Percentiles rank a stretch among this genome's conserved stretches.
Conservation (phyloP, 2,797 vertebrate genomes). For the Oophaga sylvatica region DNA sequence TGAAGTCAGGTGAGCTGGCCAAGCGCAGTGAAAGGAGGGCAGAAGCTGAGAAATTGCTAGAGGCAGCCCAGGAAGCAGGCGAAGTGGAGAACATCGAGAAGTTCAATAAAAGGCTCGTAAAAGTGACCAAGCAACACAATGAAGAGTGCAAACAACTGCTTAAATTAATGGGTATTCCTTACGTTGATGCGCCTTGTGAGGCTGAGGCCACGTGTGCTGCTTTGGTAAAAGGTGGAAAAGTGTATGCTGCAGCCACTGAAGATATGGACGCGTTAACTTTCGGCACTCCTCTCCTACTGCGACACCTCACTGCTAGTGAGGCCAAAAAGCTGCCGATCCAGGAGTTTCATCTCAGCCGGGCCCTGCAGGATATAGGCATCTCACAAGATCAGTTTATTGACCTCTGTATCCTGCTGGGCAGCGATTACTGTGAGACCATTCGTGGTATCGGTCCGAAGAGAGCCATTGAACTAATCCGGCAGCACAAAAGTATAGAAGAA, state of each 20-base stretch:
- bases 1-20: slow-evolving; percentile 91
- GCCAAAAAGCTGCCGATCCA: slow-evolving; percentile 97
- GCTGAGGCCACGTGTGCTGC: slow-evolving; percentile 94
- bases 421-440: slow-evolving; percentile 96
- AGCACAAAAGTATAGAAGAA: slow-evolving; percentile 90
- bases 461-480: slow-evolving; percentile 91
- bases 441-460: slow-evolving; percentile 95
- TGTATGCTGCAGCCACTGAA: slow-evolving; percentile 92
- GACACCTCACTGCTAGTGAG: slow-evolving; percentile 94
- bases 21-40: slow-evolving; percentile 90
- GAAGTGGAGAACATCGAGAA: slow-evolving; percentile 90
- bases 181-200: slow-evolving; percentile 91
- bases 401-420: slow-evolving; percentile 94
- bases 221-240: slow-evolving; percentile 91
- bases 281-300: slow-evolving; percentile 87
- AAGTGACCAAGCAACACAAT: slow-evolving; percentile 92
- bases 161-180: slow-evolving; percentile 91
- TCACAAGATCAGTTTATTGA: slow-evolving; percentile 92
- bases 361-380: slow-evolving; percentile 86
- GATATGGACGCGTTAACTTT: slow-evolving; percentile 98
- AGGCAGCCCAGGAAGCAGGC: slow-evolving; percentile 87
- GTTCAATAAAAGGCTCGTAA: slow-evolving; percentile 91
- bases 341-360: slow-evolving; percentile 88
- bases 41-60: slow-evolving; percentile 90
- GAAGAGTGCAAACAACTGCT: slow-evolving; percentile 93